These are phyloP conservation scores for Tragopan temminckii DNA, from an alignment of 2,797 vertebrate genomes.

Conservation along the genomic window DNA sequence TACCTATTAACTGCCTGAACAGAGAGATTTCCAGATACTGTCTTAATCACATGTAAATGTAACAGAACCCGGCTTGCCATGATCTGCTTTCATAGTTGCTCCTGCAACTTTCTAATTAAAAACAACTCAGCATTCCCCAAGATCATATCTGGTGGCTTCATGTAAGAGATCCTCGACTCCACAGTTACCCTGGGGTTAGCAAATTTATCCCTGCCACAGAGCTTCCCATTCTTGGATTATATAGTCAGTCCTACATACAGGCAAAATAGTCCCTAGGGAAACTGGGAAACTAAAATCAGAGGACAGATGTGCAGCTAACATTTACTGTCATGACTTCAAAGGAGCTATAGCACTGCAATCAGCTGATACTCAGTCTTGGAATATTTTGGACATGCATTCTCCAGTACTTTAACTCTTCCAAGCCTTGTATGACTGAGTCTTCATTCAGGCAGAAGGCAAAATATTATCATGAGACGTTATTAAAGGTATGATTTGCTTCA, in stretches of 20 bases:
- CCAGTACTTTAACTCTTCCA: neutral
- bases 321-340: neutral
- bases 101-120: neutral
- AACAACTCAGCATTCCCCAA: neutral
- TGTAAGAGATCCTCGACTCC: neutral
- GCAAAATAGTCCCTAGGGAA: neutral
- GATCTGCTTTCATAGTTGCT: neutral
- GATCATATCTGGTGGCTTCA: neutral
- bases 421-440: neutral
- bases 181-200: neutral
- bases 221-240: neutral
- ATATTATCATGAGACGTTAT: neutral
- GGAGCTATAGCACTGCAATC: neutral
- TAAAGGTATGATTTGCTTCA: neutral
- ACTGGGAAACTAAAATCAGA: neutral
- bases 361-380: neutral
- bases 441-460: neutral
- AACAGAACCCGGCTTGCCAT: neutral
- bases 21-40: conserved; percentile 21
- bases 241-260: neutral
- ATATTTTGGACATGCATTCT: neutral
- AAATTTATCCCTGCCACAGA: neutral
- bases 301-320: neutral
- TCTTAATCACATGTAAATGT: neutral
- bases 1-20: conserved; percentile 90